Percentiles rank a stretch among this genome's conserved stretches.
Evolutionary conservation across 2,888 invertebrate species (phyloP).

Genomic region (Diachrysia chrysitis): DNA sequence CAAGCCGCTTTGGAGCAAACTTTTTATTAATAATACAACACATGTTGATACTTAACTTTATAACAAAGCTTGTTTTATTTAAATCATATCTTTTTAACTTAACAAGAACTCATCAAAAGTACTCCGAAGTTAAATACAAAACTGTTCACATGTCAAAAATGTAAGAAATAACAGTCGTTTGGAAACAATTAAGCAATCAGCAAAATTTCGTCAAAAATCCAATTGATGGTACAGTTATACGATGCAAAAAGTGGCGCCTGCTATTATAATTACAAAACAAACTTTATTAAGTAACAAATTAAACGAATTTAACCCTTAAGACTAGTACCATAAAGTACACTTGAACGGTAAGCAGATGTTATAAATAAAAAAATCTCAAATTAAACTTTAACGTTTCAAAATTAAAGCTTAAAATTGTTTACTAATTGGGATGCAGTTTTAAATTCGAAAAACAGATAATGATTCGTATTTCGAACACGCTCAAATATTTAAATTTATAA

Average conservation of each 20-base stretch:
- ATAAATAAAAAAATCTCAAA: slow-evolving; percentile 27
- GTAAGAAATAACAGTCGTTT: slow-evolving; percentile 74
- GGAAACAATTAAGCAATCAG: slow-evolving; percentile 85
- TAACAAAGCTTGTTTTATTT: slow-evolving; percentile 6
- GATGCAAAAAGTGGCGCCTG: slow-evolving; percentile 77
- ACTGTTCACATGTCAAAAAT: slow-evolving; percentile 68
- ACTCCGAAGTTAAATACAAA: slow-evolving; percentile 41
- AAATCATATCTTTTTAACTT: slow-evolving; percentile 32
- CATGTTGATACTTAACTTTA: neutral
- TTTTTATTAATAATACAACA: no score
- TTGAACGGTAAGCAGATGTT: slow-evolving; percentile 7
- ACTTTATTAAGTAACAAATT: slow-evolving; percentile 5
- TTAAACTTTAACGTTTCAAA: slow-evolving; percentile 33
- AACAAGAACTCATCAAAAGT: slow-evolving; percentile 46
- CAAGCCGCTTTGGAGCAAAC: no score
- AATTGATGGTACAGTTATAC: slow-evolving; percentile 80
- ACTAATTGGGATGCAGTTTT: slow-evolving; percentile 52
- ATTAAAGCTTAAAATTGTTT: slow-evolving; percentile 47
- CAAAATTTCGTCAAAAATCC: slow-evolving; percentile 78
- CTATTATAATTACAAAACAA: slow-evolving; percentile 62
- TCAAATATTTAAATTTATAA: slow-evolving; percentile 81
- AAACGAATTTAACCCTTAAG: slow-evolving; percentile 38
- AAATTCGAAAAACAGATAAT: slow-evolving; percentile 80
- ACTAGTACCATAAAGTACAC: neutral
- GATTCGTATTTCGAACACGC: slow-evolving; percentile 81